Evolutionary conservation across 2,888 invertebrate species (phyloP), one percentile per base, ranked within the genome.

Genomic region (Luperina nickerlii): DNA sequence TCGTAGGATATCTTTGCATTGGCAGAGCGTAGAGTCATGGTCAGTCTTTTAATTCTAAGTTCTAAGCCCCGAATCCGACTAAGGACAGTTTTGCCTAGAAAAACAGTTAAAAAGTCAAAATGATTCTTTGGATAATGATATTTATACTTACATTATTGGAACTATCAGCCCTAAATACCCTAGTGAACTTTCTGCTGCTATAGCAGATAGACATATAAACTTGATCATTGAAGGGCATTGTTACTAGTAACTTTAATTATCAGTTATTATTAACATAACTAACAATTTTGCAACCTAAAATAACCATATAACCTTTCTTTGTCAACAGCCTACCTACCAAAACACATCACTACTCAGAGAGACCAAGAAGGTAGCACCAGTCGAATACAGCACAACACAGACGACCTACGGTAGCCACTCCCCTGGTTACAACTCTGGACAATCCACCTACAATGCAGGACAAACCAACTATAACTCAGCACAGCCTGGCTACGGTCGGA

Each of bases 271-370:
- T 48, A 48, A 48, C 48, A 48, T 48, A 54, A 27, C 27, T 27
- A 32, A 32, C 32, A 8, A 63, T 63, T 51, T 13, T 72, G 6
- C 11, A 68, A 57, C 71, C 7, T 18, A 62, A 2, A 62, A 38
- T 74, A 60, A 70, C 3, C 1, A 68, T 9, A 54, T 24, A 7
- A 4, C 7, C 24, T 78, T 71, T 79, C 27, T 89, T 94, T 94
- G 92, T 90, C 96, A 94, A 71, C 96, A 98, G 98, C 98, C 98
- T 15, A 97, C 98, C 42, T 98, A 98, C 92, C 98, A 98, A 91
- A 97, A 97, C 93, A 96, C 96, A 74, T 93, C 94, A 68, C 91
- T 94, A 3, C 88, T 27, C 93, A 94, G 80, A 68, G 80, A 81
- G 54, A 68, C 79, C 89, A 67, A 94, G 95, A 81, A 90, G 74